Base-by-base conservation (phyloP, 92 coral and sea anemone genomes). In the Scolanthus callimorphus region DNA sequence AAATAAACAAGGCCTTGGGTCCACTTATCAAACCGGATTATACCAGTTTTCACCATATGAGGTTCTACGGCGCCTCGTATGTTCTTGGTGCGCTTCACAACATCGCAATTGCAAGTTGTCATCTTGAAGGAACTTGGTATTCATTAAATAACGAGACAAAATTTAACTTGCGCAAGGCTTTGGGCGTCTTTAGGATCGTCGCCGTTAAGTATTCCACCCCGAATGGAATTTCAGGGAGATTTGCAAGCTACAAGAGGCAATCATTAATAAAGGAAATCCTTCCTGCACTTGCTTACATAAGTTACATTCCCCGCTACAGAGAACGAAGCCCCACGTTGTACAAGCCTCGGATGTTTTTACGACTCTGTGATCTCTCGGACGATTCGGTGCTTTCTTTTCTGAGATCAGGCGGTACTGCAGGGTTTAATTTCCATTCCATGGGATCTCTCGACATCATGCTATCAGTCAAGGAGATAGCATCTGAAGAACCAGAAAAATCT, bases 11-110 rank as follows among this genome's bases (percentile, higher is more conserved):
- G 31, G 90, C 73, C 0, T 31, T 78, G 2, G 79, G 47, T 1
- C 85, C 80, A 11, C 17, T 78, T n/a, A 39, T 77, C n/a, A 83
- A 83, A 48, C 81, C 90, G 10, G 90, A 83, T 37, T 78, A 12
- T n/a, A n/a, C n/a, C n/a, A n/a, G n/a, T n/a, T n/a, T n/a, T n/a
- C n/a, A n/a, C n/a, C n/a, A n/a, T n/a, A 60, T 59, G 39, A 17
- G 39, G 11, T 83, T 57, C 68, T 83, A 83, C 55, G 90, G 71
- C 3, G 22, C 72, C n/a, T 76, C 81, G 4, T 83, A 83, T 52
- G 57, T 65, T 10, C 90, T 85, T 0, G 47, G 45, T 2, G 90
- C 90, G 26, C 39, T 66, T 27, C 85, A 84, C 46, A 49, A n/a
- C 0, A 82, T 65, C 15, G 69, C 81, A 0, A 57, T 78, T 13